Evolutionary conservation across 1,140 invertebrate genomes (phyloP).

Genomic region (fruit fly (Drosophila melanogaster)): Release_6_plus_ISO1_MT NT_033777.3:22483001-22483500

Average conservation of each 20-base stretch:
- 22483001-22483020: constrained; percentile 33
- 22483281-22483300: constrained; percentile 66
- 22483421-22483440: constrained; percentile 95
- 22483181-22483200: constrained; percentile 60
- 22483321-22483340: constrained; percentile 75
- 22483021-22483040: constrained; percentile 52
- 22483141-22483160: constrained; percentile 67
- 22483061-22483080: constrained; percentile 52
- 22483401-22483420: constrained; percentile 90
- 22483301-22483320: constrained; percentile 69
- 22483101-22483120: constrained; percentile 62
- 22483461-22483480: constrained; percentile 95
- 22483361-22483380: constrained; percentile 84
- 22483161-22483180: constrained; percentile 76
- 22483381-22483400: constrained; percentile 89
- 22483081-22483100: constrained; percentile 44
- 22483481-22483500: constrained; percentile 92
- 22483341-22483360: constrained; percentile 73
- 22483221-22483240: constrained; percentile 56
- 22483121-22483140: constrained; percentile 66
- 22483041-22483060: constrained; percentile 59
- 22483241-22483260: constrained; percentile 65
- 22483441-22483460: constrained; percentile 95
- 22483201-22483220: constrained; percentile 41
- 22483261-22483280: constrained; percentile 81